Evolutionary conservation across 2,797 vertebrate species (phyloP), one percentile per base, ranked within the genome.

Genomic region (Anguilla marmorata): DNA sequence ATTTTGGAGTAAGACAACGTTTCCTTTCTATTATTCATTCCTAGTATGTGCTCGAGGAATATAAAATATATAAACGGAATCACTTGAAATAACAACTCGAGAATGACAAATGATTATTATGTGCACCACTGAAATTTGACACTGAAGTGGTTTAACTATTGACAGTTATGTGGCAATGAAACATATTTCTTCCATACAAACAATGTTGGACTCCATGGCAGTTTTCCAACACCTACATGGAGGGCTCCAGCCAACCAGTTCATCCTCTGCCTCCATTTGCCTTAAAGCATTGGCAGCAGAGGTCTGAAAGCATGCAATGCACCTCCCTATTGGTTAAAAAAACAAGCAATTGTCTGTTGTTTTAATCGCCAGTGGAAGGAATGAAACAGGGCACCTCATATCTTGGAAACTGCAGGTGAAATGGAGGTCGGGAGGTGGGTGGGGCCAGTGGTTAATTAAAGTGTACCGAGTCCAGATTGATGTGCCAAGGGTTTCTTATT

Each of bases 51-150:
- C 33, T 45, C 14, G 0, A 37, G 6, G n/a, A 79, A 79, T 3
- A 27, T 74, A 41, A 41, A 72, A 30, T 33, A 69, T 6, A 2
- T 12, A 72, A 72, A 30, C 6, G 12, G 21, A 72, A 72, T 72
- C 69, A 79, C 37, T 37, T 79, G 33, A 79, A 79, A 79, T 79
- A 79, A 45, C 74, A 79, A 79, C 33, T 79, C 14, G 16, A 37
- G 19, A 79, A 79, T 79, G 14, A 79, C 74, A 79, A 41, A 76
- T 76, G 30, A 76, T 37, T 37, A 12, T 37, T 37, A 41, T 79
- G 33, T 45, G 37, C 33, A 37, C 33, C 5, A 37, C 37, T 16
- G 21, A 79, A 45, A 79, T 45, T 41, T 41, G 74, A 79, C 14
- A 79, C 33, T 24, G 14, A 79, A 41, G 37, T 37, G 16, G 37